Base-by-base conservation (phyloP, 2,113 vertebrate genomes). In the Turnix velox region DNA sequence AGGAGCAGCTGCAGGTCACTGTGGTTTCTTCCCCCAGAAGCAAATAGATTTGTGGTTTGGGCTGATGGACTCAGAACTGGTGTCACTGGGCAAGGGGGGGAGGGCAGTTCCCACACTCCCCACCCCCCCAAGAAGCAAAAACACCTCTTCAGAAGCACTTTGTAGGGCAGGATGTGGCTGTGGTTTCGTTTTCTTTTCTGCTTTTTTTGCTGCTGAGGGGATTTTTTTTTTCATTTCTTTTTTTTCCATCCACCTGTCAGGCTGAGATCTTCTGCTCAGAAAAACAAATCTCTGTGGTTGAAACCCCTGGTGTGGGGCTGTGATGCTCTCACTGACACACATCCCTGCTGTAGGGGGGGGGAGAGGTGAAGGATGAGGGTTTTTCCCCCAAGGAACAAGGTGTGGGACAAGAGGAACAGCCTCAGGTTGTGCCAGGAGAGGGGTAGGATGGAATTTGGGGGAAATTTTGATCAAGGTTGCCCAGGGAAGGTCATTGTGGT, bases 81-180 rank as follows among this genome's bases (percentile, higher is more conserved):
- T 28, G 74, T 59, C 33, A 13, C 69, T 65, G 43, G 83, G 92
- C 74, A 51, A 46, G 86, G 0, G 28, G 52, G 31, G 67, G 46
- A 71, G 58, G 35, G n/a, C n/a, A n/a, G n/a, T n/a, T n/a, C n/a
- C n/a, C n/a, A n/a, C n/a, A n/a, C n/a, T n/a, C n/a, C n/a, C n/a
- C n/a, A n/a, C n/a, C n/a, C n/a, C n/a, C n/a, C n/a, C n/a, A n/a
- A n/a, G n/a, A n/a, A n/a, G n/a, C n/a, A n/a, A n/a, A n/a, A n/a
- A n/a, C n/a, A n/a, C n/a, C n/a, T n/a, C n/a, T n/a, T n/a, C n/a
- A n/a, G n/a, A n/a, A n/a, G n/a, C n/a, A n/a, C n/a, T n/a, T n/a
- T n/a, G n/a, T n/a, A 37, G 65, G 94, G 84, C 89, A 92, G 94
- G 94, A 94, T 92, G 92, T 87, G 90, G 92, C 75, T 6, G 4